phyloP scores from a whole-genome alignment of 2,113 vertebrate genomes.

The Crotalus tigris region DNA sequence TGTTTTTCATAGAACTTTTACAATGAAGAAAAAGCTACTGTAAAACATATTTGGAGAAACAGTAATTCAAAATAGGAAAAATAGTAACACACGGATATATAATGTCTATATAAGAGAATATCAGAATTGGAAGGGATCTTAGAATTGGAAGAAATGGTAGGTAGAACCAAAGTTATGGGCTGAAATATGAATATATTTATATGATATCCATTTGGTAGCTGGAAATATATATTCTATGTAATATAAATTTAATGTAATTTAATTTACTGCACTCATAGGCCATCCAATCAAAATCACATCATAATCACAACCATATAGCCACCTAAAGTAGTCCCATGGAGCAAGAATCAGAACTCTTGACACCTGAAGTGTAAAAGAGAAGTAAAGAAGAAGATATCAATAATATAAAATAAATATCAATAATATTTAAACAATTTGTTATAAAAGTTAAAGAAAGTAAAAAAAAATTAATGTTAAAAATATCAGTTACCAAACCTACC shows the following conservation, averaged over 20 bases:
- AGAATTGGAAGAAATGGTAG: neutral
- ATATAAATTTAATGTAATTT: neutral
- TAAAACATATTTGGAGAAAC: neutral
- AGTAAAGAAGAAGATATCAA: neutral
- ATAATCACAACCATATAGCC: neutral
- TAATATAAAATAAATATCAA: neutral
- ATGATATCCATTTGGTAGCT: neutral
- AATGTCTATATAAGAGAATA: neutral
- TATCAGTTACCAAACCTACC: neutral
- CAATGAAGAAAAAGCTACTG: neutral
- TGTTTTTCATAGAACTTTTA: neutral
- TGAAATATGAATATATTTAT: neutral
- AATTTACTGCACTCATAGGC: neutral
- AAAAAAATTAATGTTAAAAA: neutral
- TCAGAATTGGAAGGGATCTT: neutral
- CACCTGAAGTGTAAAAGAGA: neutral
- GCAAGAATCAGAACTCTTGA: neutral
- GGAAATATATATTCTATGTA: neutral
- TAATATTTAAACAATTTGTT: neutral
- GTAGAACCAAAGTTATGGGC: neutral
- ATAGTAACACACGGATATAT: neutral
- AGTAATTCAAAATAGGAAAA: neutral
- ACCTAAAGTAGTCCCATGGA: neutral
- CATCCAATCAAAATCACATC: neutral
- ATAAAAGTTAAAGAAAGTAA: neutral